phyloP scores from a whole-genome alignment of 1,140 invertebrate genomes.

The Rhagoletis pomonella region DNA sequence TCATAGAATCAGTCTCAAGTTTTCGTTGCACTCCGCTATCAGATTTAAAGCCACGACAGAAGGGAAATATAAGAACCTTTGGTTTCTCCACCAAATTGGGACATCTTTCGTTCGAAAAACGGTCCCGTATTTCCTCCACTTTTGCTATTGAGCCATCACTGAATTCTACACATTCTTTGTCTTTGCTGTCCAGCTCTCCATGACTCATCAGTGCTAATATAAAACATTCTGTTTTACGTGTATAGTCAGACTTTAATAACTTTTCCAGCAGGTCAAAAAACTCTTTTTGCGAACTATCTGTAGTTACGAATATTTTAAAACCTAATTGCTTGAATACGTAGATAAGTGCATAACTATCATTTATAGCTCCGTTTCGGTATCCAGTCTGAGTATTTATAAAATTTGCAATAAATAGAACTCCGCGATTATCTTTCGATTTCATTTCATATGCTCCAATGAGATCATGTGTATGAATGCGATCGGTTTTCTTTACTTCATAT shows the following conservation, averaged over 20 bases:
- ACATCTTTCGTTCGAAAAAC: slow-evolving; percentile 79
- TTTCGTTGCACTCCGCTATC: slow-evolving; percentile 64
- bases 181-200: slow-evolving; percentile 70
- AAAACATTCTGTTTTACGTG: slow-evolving; percentile 75
- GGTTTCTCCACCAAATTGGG: slow-evolving; percentile 79
- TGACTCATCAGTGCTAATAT: slow-evolving; percentile 79
- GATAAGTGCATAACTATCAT: slow-evolving; percentile 76
- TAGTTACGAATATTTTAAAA: slow-evolving; percentile 74
- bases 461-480: slow-evolving; percentile 62
- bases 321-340: slow-evolving; percentile 76
- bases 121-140: slow-evolving; percentile 76
- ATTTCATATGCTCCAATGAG: slow-evolving; percentile 74
- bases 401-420: slow-evolving; percentile 78
- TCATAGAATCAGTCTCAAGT: slow-evolving; percentile 58
- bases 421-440: slow-evolving; percentile 76
- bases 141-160: slow-evolving; percentile 74
- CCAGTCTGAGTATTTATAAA: slow-evolving; percentile 75
- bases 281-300: slow-evolving; percentile 73
- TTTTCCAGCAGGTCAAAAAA: slow-evolving; percentile 70
- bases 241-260: slow-evolving; percentile 71
- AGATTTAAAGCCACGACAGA: slow-evolving; percentile 76
- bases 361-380: slow-evolving; percentile 74
- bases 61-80: slow-evolving; percentile 87
- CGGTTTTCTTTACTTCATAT: slow-evolving; percentile 68
- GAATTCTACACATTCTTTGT: slow-evolving; percentile 71